A percentile compares a stretch with the other conserved stretches of the same genome.
Evolutionary conservation across 2,888 invertebrate genomes (phyloP).

Genomic region (Holacanthella duospinosa): DNA sequence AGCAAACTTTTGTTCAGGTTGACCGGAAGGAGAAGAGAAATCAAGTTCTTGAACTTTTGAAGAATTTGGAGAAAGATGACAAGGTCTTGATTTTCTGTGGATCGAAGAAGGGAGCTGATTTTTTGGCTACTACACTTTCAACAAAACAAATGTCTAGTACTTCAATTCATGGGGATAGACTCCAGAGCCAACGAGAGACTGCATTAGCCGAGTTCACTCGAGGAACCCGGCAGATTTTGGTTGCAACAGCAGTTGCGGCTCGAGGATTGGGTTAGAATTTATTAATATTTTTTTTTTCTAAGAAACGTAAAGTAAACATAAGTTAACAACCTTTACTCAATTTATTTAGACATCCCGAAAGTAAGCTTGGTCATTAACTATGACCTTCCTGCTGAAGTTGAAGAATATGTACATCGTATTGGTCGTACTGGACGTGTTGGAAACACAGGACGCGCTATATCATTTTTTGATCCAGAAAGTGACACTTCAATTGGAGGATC

Average conservation of each 20-base stretch:
- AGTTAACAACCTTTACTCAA: no score
- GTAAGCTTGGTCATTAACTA: constrained; percentile 52
- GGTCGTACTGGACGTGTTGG: constrained; percentile 47
- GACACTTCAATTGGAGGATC: constrained; percentile 54
- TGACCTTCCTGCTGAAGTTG: constrained; percentile 44
- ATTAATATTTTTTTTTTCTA: constrained; percentile 1
- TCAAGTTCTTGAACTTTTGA: constrained; percentile 59
- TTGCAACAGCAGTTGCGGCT: constrained; percentile 91
- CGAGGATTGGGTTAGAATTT: constrained; percentile 61
- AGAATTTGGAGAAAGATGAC: constrained; percentile 42
- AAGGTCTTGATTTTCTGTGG: constrained; percentile 77
- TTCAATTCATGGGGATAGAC: constrained; percentile 49
- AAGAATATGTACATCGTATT: constrained; percentile 47
- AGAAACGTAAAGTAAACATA: not conserved
- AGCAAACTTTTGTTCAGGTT: constrained; percentile 63
- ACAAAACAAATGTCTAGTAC: constrained; percentile 47
- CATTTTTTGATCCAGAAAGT: constrained; percentile 51
- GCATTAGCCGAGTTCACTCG: constrained; percentile 68
- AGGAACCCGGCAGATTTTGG: constrained; percentile 65
- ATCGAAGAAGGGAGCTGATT: constrained; percentile 69
- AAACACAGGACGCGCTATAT: constrained; percentile 43
- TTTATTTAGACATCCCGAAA: constrained; percentile 62
- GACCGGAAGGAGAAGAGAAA: constrained; percentile 61
- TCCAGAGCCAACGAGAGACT: constrained; percentile 53
- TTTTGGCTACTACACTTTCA: constrained; percentile 40